Evolutionary conservation across 2,888 invertebrate genomes (phyloP).

Genomic region (Scaptomyza caliginosa): DNA sequence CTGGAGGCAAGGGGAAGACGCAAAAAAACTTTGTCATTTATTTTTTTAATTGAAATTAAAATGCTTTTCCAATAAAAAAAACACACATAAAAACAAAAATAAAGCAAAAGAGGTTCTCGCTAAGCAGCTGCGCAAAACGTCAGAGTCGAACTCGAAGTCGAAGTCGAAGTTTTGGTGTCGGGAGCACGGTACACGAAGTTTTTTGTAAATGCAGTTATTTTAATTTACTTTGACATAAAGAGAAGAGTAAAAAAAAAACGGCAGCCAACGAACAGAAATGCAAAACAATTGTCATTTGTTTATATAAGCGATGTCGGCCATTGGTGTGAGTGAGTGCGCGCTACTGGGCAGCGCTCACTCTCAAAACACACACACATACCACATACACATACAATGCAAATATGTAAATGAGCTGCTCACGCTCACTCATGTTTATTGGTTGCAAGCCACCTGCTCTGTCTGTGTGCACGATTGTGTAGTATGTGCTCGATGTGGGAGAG

Average conservation of each 20-base stretch:
- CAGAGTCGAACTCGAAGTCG: conserved; percentile 16
- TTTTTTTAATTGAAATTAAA: conserved; percentile 80
- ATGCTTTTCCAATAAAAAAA: conserved; percentile 71
- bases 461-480: conserved; percentile 30
- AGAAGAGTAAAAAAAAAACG: conserved; percentile 26
- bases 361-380: conserved; percentile 20
- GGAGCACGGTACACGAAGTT: conserved; percentile 48
- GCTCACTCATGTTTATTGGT: conserved; percentile 81
- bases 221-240: conserved; percentile 70
- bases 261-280: conserved; percentile 65
- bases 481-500: conserved; percentile 48
- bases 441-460: conserved; percentile 81
- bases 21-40: conserved; percentile 73
- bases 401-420: conserved; percentile 65
- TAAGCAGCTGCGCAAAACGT: conserved; percentile 69
- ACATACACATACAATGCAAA: conserved; percentile 58
- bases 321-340: conserved; percentile 62
- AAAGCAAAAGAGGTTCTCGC: conserved; percentile 36
- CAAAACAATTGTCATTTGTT: conserved; percentile 82
- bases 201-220: conserved; percentile 72
- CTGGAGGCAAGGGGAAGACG: background rate
- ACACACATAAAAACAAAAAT: conserved; percentile 51
- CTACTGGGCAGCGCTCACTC: conserved; percentile 58
- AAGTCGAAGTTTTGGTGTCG: conserved; percentile 40
- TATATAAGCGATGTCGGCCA: conserved; percentile 69